These are phyloP conservation scores for Crotalus helleri DNA, from an alignment of 2,113 vertebrate species.

Conservation along the genomic window DNA sequence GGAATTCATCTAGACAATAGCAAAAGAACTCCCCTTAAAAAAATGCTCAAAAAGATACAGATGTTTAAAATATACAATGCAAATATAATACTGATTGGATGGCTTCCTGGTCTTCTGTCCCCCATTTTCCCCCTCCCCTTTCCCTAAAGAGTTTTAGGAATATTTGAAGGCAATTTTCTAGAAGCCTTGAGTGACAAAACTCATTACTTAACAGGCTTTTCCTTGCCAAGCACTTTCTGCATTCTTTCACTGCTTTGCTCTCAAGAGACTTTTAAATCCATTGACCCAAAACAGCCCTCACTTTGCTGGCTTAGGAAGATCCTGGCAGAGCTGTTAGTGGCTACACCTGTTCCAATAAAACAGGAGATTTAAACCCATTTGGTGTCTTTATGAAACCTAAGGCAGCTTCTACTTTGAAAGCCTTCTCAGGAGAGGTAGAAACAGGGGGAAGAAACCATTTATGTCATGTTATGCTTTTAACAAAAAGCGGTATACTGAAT, in stretches of 20 bases:
- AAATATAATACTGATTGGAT: slow-evolving; percentile 44
- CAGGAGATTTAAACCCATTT: slow-evolving; percentile 56
- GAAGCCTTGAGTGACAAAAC: slow-evolving; percentile 59
- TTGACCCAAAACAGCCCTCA: slow-evolving; percentile 56
- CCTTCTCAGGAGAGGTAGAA: slow-evolving; percentile 52
- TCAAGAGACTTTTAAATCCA: slow-evolving; percentile 60
- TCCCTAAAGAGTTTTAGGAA: slow-evolving; percentile 38
- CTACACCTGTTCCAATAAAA: slow-evolving; percentile 72
- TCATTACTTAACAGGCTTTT: slow-evolving; percentile 62
- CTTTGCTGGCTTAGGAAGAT: slow-evolving; percentile 41
- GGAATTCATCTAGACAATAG: slow-evolving; percentile 46
- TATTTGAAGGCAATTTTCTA: slow-evolving; percentile 57
- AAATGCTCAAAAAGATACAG: slow-evolving; percentile 52
- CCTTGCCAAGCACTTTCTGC: slow-evolving; percentile 49
- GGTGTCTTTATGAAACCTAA: slow-evolving; percentile 50
- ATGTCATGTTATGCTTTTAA: slow-evolving; percentile 32
- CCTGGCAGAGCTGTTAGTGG: slow-evolving; percentile 50
- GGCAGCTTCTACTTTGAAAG: slow-evolving; percentile 52
- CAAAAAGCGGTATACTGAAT: slow-evolving; percentile 10
- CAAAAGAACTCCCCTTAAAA: slow-evolving; percentile 25
- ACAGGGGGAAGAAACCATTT: slow-evolving; percentile 21
- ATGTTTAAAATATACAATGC: slow-evolving; percentile 20
- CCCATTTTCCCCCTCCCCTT: neutral
- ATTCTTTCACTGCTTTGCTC: slow-evolving; percentile 63
- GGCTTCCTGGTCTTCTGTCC: slow-evolving; percentile 30